A percentile compares a stretch with the other conserved stretches of the same genome.
Conservation (phyloP, 2,797 vertebrate genomes). For the Scyliorhinus canicula region DNA sequence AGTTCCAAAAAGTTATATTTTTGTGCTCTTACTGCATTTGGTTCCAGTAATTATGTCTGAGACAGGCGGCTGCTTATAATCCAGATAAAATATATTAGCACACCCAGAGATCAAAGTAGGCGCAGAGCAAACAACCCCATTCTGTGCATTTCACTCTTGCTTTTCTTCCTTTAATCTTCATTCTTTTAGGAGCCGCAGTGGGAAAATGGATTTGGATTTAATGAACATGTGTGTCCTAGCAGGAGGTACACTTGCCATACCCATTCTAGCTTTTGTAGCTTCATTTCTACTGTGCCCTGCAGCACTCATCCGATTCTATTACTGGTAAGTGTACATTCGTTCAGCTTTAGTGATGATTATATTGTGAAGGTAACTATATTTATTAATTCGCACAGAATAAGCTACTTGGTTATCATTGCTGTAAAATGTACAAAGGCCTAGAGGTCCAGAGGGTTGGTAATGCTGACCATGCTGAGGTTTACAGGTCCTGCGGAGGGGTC, state of each 20-base stretch:
- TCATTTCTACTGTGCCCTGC: conserved; percentile 89
- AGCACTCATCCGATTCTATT: conserved; percentile 83
- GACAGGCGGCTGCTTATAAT: not conserved
- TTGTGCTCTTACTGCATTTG: not conserved
- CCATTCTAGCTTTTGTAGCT: conserved; percentile 84
- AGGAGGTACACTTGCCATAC: conserved; percentile 76
- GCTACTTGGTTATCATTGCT: not conserved
- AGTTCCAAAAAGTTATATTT: not conserved
- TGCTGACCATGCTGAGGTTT: too few relatives aligned
- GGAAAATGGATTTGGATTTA: conserved; percentile 75
- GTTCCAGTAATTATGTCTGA: not conserved
- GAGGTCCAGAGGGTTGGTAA: not conserved
- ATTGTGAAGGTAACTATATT: not conserved
- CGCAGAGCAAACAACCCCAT: not conserved
- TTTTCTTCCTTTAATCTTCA: not conserved
- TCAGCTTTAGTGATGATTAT: not conserved
- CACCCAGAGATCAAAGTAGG: not conserved
- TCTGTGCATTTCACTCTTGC: not conserved
- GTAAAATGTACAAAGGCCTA: not conserved
- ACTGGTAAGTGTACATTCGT: conserved; percentile 69
- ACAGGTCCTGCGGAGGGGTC: too few relatives aligned
- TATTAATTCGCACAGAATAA: not conserved
- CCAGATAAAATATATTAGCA: not conserved
- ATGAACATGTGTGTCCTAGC: conserved; percentile 85
- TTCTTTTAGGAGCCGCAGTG: conserved; percentile 49